Evolutionary conservation across 2,113 vertebrate genomes (phyloP).

Genomic region (Sebastes schlegelii): DNA sequence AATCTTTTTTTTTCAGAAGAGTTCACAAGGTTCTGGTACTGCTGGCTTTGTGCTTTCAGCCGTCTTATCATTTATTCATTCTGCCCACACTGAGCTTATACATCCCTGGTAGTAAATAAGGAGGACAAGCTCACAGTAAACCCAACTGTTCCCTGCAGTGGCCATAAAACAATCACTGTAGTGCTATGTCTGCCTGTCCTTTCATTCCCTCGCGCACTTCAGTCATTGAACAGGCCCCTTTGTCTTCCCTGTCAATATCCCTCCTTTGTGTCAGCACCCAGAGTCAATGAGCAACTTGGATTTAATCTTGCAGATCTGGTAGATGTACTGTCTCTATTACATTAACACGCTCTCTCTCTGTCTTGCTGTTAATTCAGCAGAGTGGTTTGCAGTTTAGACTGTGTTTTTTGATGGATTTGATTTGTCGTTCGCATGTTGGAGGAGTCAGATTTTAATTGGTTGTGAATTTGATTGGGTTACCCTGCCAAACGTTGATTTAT

Average conservation of each 20-base stretch:
- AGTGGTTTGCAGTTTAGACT: constrained; percentile 13
- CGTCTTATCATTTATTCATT: neutral
- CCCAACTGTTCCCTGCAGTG: neutral
- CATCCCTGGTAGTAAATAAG: constrained; percentile 4
- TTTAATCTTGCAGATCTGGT: constrained; percentile 55
- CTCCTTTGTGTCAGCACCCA: constrained; percentile 48
- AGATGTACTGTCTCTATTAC: constrained; percentile 37
- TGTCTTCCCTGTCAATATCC: constrained; percentile 57
- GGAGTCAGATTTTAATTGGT: neutral
- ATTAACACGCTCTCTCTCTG: constrained; percentile 29
- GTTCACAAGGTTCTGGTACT: neutral
- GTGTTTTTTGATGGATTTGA: constrained; percentile 21
- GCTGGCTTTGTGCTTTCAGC: constrained; percentile 11
- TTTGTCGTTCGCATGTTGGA: constrained; percentile 1
- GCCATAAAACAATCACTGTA: constrained; percentile 30
- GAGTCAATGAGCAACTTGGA: constrained; percentile 43
- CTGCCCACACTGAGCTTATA: neutral
- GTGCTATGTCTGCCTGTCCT: constrained; percentile 8
- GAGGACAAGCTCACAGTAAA: constrained; percentile 9
- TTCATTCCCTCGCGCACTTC: constrained; percentile 26
- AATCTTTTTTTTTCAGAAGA: neutral
- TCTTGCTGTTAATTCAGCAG: constrained; percentile 34
- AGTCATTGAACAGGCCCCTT: constrained; percentile 47
- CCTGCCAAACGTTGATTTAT: neutral
- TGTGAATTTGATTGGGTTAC: neutral